Base-by-base conservation (phyloP, 2,113 vertebrate genomes). In the Trogon surrucura region DNA sequence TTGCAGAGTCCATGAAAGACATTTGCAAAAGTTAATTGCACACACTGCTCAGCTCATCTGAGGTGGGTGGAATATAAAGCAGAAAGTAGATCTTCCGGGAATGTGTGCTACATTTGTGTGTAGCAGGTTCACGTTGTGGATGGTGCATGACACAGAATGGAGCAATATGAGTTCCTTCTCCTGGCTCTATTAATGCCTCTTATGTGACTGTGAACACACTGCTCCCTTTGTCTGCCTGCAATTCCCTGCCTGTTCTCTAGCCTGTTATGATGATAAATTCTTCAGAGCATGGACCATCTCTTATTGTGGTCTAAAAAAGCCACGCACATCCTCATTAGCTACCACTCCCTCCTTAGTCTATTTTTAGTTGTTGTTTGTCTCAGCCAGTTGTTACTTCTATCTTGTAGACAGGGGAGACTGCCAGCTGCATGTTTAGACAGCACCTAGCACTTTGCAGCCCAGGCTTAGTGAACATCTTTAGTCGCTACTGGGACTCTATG, bases 311-410 rank as follows among this genome's bases (percentile, higher is more conserved):
- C 81, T 80, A 21, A 79, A 89, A 67, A 58, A 83, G 48, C 38
- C n/a, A 30, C 0, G 4, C 66, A 18, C 41, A 64, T 90, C 44
- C 56, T 93, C 30, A 15, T 81, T 91, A 93, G 48, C 48, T 94
- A 44, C 81, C 1, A 5, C 69, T 95, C 85, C 71, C 61, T 83
- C 60, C 65, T 78, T 67, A 20, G 20, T 38, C 79, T 94, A 85
- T 93, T 93, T 95, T 93, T 84, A 86, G 90, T 57, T 60, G 7
- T 73, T 93, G 19, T 91, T 95, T 95, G 51, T 93, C 64, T 90
- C 72, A 53, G 22, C 54, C 15, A 41, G 75, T 93, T 90, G 89
- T 77, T 91, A 48, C 58, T 80, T 88, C 56, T 92, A 0, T 71
- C 75, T 71, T 58, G 56, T 48, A 93, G 94, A 73, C 66, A 75